Evolutionary conservation across 2,888 invertebrate species (phyloP), one percentile per base, ranked within the genome.

Genomic region (Xylota sylvarum): DNA sequence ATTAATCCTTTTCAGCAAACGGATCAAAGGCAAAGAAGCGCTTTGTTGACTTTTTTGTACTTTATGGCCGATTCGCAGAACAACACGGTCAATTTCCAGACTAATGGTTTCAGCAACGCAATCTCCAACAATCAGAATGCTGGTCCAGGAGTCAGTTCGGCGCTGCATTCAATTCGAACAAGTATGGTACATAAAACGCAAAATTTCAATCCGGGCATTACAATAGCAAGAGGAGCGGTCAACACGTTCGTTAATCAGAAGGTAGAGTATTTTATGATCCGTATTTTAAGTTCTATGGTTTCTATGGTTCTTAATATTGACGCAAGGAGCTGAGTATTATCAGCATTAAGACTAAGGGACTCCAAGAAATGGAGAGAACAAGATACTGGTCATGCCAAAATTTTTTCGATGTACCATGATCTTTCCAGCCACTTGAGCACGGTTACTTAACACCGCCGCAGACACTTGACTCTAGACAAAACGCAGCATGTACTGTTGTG

Each of bases 1-100:
- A n/a, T n/a, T n/a, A n/a, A n/a, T 62, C 70, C 92, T 92, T 77
- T 86, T 19, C 48, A 90, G 89, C 92, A 95, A 94, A 93, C 94
- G 88, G 93, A 95, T 58, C 91, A 95, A 76, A 94, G 94, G 88
- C 94, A 95, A 90, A 93, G 95, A 88, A 94, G 94, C 74, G 94
- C 94, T 35, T 92, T 95, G 12, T 89, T 95, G 87, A 92, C 93
- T 50, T 92, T 95, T 81, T 91, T 95, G 55, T 90, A 89, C 58
- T 89, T 89, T 48, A 90, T 90, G 90, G 90, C 90, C 14, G 90
- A 90, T 70, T 89, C 89, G 4, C 89, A 89, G 9, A 76, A 43
- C 23, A 67, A 55, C 50, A 48, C 60, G 23, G 6, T 58, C 0
- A 60, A 40, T 5, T 85, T 85, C 30, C 60, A 88, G 0, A 82